These are phyloP conservation scores for Thamnaconus septentrionalis DNA, from an alignment of 2,113 vertebrate species.

Conservation along the genomic window DNA sequence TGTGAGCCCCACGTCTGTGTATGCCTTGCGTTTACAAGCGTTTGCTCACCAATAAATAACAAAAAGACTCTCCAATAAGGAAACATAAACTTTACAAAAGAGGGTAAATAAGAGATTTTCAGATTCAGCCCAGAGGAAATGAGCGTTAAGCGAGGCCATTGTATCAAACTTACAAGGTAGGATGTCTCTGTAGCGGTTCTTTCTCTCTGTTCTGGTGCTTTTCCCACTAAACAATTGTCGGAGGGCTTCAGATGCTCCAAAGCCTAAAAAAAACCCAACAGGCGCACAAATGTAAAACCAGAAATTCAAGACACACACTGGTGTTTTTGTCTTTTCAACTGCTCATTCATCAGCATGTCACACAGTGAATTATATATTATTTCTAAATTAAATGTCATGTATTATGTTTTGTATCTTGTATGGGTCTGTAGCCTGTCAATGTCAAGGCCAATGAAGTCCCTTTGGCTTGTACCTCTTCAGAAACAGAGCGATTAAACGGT, in stretches of 20 bases:
- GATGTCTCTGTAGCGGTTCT: constrained; percentile 91
- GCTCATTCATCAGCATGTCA: not conserved
- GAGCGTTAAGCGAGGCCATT: not conserved
- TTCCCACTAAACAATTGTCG: constrained; percentile 83
- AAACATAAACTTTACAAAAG: constrained; percentile 10
- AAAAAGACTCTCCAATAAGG: constrained; percentile 8
- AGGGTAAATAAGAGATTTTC: constrained; percentile 14
- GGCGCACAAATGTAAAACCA: not conserved
- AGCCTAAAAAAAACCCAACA: constrained; percentile 71
- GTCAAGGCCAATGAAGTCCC: not conserved
- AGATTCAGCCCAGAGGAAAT: not conserved
- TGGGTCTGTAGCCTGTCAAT: not conserved
- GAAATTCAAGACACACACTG: too few species aligned
- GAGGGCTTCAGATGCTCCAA: constrained; percentile 80
- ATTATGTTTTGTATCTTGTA: not conserved
- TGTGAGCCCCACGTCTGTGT: constrained; percentile 35
- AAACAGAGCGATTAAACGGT: too few species aligned
- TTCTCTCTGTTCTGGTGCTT: constrained; percentile 85
- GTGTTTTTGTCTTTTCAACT: not conserved
- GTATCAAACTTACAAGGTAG: constrained; percentile 86
- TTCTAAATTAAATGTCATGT: not conserved
- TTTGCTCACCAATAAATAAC: constrained; percentile 14
- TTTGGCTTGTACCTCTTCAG: too few species aligned
- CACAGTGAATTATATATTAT: not conserved
- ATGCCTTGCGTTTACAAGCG: constrained; percentile 32